phyloP scores from a whole-genome alignment of 2,888 invertebrate genomes.

The Spodoptera littoralis region DNA sequence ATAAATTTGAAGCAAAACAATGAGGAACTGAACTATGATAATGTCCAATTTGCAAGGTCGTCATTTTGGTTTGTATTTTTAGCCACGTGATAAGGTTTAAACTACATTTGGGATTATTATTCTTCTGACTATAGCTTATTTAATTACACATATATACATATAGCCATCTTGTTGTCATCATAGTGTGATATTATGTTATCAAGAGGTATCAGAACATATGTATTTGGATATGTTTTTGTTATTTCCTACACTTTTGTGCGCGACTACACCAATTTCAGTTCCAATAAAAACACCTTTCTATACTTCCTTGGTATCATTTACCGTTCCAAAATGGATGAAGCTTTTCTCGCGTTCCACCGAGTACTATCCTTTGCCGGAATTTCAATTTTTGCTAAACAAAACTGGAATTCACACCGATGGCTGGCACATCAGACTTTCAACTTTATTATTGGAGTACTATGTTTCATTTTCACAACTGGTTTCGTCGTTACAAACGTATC shows the following conservation, averaged over 20 bases:
- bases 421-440: conserved; percentile 73
- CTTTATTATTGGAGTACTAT: conserved; percentile 69
- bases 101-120: no score
- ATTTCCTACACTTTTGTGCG: conserved; percentile 14
- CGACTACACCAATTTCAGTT: conserved; percentile 58
- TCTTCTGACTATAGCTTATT: no score
- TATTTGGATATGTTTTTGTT: not conserved
- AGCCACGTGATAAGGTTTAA: no score
- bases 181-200: no score
- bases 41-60: no score
- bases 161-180: no score
- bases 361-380: conserved; percentile 77
- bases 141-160: no score
- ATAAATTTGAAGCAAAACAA: no score
- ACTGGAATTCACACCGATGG: conserved; percentile 74
- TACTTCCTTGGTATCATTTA: conserved; percentile 35
- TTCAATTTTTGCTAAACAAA: conserved; percentile 70
- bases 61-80: no score
- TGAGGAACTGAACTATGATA: no score
- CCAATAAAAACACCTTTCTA: conserved; percentile 49
- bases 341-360: conserved; percentile 70
- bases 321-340: conserved; percentile 71
- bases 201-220: no score
- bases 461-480: conserved; percentile 75
- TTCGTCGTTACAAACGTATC: conserved; percentile 69